phyloP scores from a whole-genome alignment of 2,113 vertebrate genomes.

The Ardeotis arabs region DNA sequence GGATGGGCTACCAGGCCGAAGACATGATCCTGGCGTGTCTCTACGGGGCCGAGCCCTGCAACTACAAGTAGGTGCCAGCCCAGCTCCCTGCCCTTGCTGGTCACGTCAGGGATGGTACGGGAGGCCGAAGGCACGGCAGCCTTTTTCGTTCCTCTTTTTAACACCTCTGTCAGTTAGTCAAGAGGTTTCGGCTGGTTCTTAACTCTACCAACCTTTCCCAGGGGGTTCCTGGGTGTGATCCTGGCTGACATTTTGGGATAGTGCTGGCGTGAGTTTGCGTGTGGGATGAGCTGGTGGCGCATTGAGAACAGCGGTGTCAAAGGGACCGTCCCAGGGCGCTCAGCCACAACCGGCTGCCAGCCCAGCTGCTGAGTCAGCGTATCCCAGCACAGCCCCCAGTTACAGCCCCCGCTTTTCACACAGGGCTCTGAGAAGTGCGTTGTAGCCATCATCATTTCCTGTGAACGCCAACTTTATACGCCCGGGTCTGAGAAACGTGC shows the following conservation, averaged over 20 bases:
- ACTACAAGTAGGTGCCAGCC: constrained; percentile 66
- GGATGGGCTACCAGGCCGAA: constrained; percentile 77
- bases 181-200: background rate
- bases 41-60: constrained; percentile 78
- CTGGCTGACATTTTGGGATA: background rate
- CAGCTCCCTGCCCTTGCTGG: background rate
- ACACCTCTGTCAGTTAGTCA: background rate
- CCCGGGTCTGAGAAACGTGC: background rate
- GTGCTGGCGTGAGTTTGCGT: background rate
- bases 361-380: background rate
- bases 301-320: rapidly evolving
- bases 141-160: background rate
- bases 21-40: constrained; percentile 81
- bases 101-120: rapidly evolving
- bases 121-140: rapidly evolving
- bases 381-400: background rate
- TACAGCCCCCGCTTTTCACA: background rate
- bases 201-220: background rate
- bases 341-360: background rate
- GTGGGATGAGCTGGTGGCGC: background rate
- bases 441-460: background rate
- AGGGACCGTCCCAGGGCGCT: background rate
- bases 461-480: rapidly evolving
- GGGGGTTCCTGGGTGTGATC: background rate
- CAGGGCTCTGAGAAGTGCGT: background rate